Base-by-base conservation (phyloP, 2,888 invertebrate genomes). In the Pterostichus niger region DNA sequence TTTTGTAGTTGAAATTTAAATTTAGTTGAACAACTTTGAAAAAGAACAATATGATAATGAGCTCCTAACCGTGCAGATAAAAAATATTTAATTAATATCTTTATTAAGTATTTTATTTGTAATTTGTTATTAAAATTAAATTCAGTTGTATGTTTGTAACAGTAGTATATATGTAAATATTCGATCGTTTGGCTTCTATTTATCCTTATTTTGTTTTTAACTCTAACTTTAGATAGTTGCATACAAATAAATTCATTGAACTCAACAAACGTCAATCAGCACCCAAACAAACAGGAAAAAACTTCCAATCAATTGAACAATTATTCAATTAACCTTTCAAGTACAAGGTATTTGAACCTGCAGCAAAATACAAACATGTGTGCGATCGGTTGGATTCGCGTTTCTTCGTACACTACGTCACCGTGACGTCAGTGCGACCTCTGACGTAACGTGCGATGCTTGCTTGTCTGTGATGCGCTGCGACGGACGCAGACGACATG, bases 371-470 rank as follows among this genome's bases (percentile, higher is more conserved):
- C 33, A 64, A 64, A 64, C 64, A 64, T 11, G 33, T 35, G 35
- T 13, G 13, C 35, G 33, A 24, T 64, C 64, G 64, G 49, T 49
- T 6, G 35, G 64, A 35, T 33, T 64, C 64, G 64, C 64, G 35
- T 0, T 49, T 49, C 49, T 49, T 5, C 49, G 49, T 49, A 49
- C 49, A 49, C 49, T 64, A 64, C 64, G 64, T 64, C 64, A 64
- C 33, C 13, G 33, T 64, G 64, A 64, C 64, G 64, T 35, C 64
- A 64, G 59, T 7, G n/a, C 49, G 35, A 13, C n/a, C 33, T 6
- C 64, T 64, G 64, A 64, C 64, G 64, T 64, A 64, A 64, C 64
- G 64, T 13, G 59, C 59, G 59, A 59, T 59, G 59, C 59, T 17
- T 31, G 59, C 31, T 31, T 59, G 59, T 59, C 59, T 59, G 59